Percentiles rank a stretch among this genome's conserved stretches.
Evolutionary conservation across 2,113 vertebrate species (phyloP).

Genomic region (Bucco capensis): DNA sequence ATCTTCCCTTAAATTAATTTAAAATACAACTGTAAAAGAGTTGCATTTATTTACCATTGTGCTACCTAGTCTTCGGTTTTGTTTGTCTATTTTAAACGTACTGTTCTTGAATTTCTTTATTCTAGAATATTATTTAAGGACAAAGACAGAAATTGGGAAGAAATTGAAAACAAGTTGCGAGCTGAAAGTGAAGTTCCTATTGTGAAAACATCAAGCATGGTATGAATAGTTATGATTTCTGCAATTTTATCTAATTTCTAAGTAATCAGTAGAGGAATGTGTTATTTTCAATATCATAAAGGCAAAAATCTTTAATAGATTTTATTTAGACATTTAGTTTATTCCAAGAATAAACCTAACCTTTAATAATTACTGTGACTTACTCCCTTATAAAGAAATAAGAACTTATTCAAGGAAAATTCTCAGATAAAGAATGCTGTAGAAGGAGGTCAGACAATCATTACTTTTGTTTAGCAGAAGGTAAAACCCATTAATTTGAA

Average conservation of each 20-base stretch:
- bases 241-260: background rate
- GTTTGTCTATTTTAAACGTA: background rate
- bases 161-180: constrained; percentile 91
- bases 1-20: background rate
- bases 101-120: constrained; percentile 24
- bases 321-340: background rate
- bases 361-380: background rate
- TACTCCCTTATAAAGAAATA: background rate
- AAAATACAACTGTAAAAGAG: background rate
- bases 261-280: background rate
- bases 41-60: background rate
- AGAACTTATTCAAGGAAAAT: background rate
- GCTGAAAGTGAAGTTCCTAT: constrained; percentile 91
- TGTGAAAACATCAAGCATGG: constrained; percentile 96
- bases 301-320: background rate
- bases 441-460: background rate
- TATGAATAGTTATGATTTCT: constrained; percentile 58
- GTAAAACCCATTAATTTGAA: background rate
- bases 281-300: background rate
- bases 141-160: constrained; percentile 96
- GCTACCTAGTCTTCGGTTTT: background rate
- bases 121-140: constrained; percentile 96
- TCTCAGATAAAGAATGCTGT: background rate
- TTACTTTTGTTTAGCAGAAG: background rate
- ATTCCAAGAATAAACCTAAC: background rate